Conservation (phyloP, 2,113 vertebrate species). For the Barbus barbus region DNA sequence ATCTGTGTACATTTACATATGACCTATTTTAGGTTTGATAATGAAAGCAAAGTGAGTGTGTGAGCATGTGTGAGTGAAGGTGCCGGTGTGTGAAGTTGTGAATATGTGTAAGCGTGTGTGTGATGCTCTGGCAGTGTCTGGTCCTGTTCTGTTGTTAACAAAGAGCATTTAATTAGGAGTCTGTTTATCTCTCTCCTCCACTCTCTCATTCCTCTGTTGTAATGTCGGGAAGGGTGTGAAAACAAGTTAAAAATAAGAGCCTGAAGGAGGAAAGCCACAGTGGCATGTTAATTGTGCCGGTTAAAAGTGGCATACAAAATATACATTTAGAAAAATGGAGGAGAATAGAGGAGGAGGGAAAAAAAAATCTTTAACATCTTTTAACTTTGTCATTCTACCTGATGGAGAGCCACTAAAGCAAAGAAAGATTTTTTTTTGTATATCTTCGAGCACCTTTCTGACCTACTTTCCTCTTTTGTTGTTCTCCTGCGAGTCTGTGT, state of each 20-base stretch:
- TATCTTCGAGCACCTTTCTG: too few species aligned
- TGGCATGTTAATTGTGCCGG: not conserved
- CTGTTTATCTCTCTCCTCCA: too few species aligned
- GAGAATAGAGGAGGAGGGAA: not conserved
- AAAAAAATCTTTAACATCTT: not conserved
- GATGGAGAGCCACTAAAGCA: conserved; percentile 28
- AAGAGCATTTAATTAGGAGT: too few species aligned
- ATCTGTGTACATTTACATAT: conserved; percentile 64
- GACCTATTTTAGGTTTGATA: conserved; percentile 64
- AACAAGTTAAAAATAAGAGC: too few species aligned
- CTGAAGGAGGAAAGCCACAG: too few species aligned
- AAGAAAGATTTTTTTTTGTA: conserved; percentile 45
- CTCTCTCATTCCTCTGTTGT: too few species aligned
- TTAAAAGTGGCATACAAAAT: too few species aligned
- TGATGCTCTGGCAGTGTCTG: too few species aligned
- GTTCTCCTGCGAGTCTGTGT: too few species aligned
- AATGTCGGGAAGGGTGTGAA: too few species aligned
- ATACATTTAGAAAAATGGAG: not conserved
- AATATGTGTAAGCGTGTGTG: too few species aligned
- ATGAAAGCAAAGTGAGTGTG: conserved; percentile 5
- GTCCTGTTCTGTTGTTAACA: too few species aligned
- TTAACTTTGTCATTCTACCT: not conserved
- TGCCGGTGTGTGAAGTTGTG: not conserved
- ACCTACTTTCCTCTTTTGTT: conserved; percentile 31
- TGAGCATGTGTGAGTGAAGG: conserved; percentile 50